Base-by-base conservation (phyloP, 2,797 vertebrate genomes). In the Dryobates pubescens region DNA sequence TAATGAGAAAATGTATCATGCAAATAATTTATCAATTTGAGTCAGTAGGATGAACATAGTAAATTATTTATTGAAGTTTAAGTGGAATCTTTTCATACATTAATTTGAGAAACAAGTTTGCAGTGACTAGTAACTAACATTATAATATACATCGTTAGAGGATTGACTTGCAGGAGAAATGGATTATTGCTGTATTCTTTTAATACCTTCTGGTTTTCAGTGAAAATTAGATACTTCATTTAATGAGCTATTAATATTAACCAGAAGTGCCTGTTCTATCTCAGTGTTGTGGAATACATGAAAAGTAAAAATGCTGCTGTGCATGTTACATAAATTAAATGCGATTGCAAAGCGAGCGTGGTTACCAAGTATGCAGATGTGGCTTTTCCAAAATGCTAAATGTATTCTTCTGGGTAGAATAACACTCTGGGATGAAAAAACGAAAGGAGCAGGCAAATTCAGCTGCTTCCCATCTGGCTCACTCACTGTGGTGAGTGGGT, bases 191-290 rank as follows among this genome's bases (percentile, higher is more conserved):
- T 89, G 57, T 87, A 92, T 94, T 84, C 82, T 96, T 94, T 84
- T 84, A 88, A 62, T 88, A 82, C 86, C 68, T 80, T 76, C 71
- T 89, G 69, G 26, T 67, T 75, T 91, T 93, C 75, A 80, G 73
- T 91, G 92, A 95, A 96, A 96, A 90, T 93, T 95, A 95, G 74
- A 90, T 95, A 78, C 85, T 93, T 97, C 47, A 72, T 96, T 97
- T 97, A 97, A 97, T 96, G 89, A 97, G 86, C 93, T 97, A 94
- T 97, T 97, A 97, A 97, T 98, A 98, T 97, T 97, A 97, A 97
- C 67, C 87, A 82, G 76, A 96, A 95, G 57, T 92, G 56, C 61
- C 91, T 89, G 84, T 95, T 93, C 74, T 80, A 23, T 92, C 74
- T 57, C 38, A 53, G 64, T 93, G 72, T 84, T 79, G 24, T 91